phyloP scores from a whole-genome alignment of 2,113 vertebrate genomes.

The Petrocephalus zakoni region DNA sequence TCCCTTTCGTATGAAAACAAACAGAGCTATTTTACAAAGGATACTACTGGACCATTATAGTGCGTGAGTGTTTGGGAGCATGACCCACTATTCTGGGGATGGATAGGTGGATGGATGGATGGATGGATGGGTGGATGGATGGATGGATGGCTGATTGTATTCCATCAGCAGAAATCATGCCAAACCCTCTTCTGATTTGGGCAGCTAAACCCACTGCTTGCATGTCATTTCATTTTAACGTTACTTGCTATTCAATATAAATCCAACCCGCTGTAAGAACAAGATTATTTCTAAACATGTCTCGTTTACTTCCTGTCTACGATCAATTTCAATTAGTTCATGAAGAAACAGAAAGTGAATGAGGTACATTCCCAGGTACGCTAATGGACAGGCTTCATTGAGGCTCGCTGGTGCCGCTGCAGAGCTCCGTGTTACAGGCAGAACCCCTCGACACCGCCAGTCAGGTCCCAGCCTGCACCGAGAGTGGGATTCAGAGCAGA shows the following conservation, averaged over 20 bases:
- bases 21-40: not conserved
- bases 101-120: too few relatives aligned
- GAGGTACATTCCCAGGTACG: not conserved
- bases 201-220: not conserved
- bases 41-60: not conserved
- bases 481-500: not conserved
- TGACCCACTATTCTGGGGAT: not conserved
- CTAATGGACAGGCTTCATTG: not conserved
- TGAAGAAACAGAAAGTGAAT: not conserved
- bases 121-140: not conserved
- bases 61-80: not conserved
- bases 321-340: not conserved
- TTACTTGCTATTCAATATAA: not conserved
- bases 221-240: not conserved
- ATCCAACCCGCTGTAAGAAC: not conserved
- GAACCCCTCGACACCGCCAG: not conserved
- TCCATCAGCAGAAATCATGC: not conserved
- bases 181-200: not conserved
- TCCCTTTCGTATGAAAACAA: not conserved
- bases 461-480: not conserved
- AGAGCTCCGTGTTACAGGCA: not conserved
- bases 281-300: constrained; percentile 4
- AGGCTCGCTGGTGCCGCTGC: not conserved
- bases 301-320: constrained; percentile 11
- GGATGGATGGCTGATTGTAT: not conserved